Evolutionary conservation across 2,797 vertebrate species (phyloP).

Genomic region (Sebastiscus albofasciatus): DNA sequence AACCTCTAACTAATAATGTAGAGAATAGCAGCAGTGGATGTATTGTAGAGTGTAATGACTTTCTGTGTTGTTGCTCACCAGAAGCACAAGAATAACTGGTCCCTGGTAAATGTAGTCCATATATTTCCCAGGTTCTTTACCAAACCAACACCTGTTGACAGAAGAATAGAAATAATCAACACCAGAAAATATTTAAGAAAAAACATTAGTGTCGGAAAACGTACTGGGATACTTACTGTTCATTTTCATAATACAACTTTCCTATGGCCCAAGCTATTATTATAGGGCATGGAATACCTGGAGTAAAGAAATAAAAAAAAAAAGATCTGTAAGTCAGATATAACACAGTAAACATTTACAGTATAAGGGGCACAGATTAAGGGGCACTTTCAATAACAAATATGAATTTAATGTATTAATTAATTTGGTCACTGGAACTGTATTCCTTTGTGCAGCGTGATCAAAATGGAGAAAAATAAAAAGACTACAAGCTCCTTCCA

Average conservation of each 20-base stretch:
- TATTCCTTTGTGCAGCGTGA: neutral
- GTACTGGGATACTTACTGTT: constrained; percentile 88
- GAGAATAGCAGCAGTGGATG: neutral
- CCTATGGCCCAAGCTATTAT: constrained; percentile 94
- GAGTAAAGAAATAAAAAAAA: constrained; percentile 2
- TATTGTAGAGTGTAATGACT: neutral
- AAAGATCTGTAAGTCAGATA: neutral
- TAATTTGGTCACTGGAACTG: neutral
- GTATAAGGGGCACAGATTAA: neutral
- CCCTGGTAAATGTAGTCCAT: constrained; percentile 99
- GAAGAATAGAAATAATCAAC: constrained; percentile 5
- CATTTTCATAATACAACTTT: constrained; percentile 95
- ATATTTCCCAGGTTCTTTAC: constrained; percentile 95
- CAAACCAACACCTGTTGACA: constrained; percentile 95
- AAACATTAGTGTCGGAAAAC: neutral
- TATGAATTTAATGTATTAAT: neutral
- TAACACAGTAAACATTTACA: neutral
- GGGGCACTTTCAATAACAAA: neutral
- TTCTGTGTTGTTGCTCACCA: constrained; percentile 83
- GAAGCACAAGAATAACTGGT: constrained; percentile 95
- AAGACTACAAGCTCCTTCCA: neutral
- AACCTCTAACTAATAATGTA: neutral
- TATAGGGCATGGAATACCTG: constrained; percentile 96
- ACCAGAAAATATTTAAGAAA: neutral
- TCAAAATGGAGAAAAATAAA: neutral